Percentiles rank a stretch among this genome's conserved stretches.
phyloP scores from a whole-genome alignment of 64 coral and sea anemone genomes.

The Anthopleura sola region DNA sequence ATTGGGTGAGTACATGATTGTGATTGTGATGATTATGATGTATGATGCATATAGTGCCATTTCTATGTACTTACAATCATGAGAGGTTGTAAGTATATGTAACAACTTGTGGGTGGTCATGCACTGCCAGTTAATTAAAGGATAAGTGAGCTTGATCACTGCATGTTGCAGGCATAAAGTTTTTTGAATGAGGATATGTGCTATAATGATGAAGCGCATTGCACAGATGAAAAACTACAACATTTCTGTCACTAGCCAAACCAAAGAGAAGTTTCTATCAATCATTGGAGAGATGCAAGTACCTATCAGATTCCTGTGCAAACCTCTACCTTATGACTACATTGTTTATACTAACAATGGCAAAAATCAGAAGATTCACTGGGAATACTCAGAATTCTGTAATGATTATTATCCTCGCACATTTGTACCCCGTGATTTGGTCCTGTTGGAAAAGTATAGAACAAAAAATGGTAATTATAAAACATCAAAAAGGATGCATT shows the following conservation, averaged over 20 bases:
- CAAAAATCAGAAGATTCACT: background rate
- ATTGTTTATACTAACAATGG: background rate
- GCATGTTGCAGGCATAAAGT: too few species aligned
- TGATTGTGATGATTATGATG: too few species aligned
- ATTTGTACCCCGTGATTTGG: background rate
- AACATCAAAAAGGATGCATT: background rate
- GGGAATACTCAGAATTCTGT: background rate
- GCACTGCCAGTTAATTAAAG: too few species aligned
- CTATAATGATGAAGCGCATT: too few species aligned
- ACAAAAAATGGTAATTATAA: background rate
- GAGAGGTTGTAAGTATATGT: too few species aligned
- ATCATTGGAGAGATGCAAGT: background rate
- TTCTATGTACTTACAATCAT: too few species aligned
- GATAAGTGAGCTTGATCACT: too few species aligned
- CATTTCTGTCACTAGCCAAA: background rate
- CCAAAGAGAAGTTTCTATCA: background rate
- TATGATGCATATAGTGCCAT: too few species aligned
- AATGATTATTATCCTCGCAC: background rate
- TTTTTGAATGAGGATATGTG: too few species aligned
- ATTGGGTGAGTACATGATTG: background rate
- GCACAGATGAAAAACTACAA: background rate
- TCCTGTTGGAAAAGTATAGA: background rate
- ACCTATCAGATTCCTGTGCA: background rate
- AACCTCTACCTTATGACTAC: conserved; percentile 7
- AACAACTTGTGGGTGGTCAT: too few species aligned